These are phyloP conservation scores for Lagorchestes hirsutus DNA, from an alignment of 2,797 vertebrate genomes.

Conservation along the genomic window DNA sequence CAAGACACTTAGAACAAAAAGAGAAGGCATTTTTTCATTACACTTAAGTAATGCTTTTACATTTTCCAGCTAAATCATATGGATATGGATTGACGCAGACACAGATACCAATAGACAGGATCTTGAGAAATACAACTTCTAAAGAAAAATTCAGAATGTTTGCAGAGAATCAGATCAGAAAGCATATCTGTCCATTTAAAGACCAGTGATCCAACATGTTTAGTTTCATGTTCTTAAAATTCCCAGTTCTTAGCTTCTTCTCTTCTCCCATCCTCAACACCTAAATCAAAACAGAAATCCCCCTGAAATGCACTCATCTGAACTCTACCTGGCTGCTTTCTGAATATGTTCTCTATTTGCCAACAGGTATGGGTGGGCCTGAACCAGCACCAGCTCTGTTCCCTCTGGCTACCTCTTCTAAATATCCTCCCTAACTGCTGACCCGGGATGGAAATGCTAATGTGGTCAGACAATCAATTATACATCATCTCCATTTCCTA, in stretches of 20 bases:
- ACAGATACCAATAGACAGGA: constrained; percentile 22
- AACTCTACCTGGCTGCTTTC: not conserved
- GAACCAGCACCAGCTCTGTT: not conserved
- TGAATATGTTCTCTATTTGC: not conserved
- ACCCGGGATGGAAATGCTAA: not conserved
- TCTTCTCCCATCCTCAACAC: rapidly evolving
- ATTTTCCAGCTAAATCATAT: constrained; percentile 42
- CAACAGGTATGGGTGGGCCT: not conserved
- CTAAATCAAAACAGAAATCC: not conserved
- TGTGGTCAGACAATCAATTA: not conserved
- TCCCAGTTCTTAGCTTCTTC: not conserved
- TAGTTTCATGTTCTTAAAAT: not conserved
- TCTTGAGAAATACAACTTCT: constrained; percentile 27
- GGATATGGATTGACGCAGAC: not conserved
- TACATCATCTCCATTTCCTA: not conserved
- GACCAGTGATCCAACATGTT: constrained; percentile 20
- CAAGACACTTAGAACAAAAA: constrained; percentile 53
- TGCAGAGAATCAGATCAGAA: constrained; percentile 30
- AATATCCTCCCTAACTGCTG: not conserved
- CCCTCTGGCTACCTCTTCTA: not conserved
- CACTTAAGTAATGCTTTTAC: constrained; percentile 29
- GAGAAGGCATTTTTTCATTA: constrained; percentile 42
- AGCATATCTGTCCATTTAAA: constrained; percentile 18
- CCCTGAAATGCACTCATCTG: not conserved
- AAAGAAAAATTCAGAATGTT: constrained; percentile 51